These are phyloP conservation scores for Eciton burchellii DNA, from an alignment of 1,140 invertebrate species.

Conservation along the genomic window DNA sequence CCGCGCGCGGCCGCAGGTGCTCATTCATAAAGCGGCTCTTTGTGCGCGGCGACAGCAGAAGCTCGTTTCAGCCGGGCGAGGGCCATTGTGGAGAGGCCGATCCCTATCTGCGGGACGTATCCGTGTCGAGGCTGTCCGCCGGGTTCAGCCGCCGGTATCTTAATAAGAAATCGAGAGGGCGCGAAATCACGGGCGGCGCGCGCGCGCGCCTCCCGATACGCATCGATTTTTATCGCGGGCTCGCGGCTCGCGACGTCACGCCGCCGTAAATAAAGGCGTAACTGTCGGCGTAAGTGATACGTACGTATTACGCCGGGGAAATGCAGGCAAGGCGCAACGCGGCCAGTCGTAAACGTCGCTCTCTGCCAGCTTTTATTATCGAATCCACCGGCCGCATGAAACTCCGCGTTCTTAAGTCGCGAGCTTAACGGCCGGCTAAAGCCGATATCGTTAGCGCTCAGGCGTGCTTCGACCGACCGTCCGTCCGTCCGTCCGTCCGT, in stretches of 20 bases:
- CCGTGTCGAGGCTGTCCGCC: conserved; percentile 67
- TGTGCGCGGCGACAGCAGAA: conserved; percentile 67
- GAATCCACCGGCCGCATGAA: conserved; percentile 43
- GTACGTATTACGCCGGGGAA: conserved; percentile 44
- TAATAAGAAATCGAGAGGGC: conserved; percentile 61
- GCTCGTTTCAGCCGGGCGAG: conserved; percentile 63
- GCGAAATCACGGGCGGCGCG: conserved; percentile 35
- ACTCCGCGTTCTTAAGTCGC: conserved; percentile 42
- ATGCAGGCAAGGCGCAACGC: conserved; percentile 39
- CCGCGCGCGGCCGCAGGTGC: conserved; percentile 51
- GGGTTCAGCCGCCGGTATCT: conserved; percentile 65
- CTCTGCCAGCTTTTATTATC: conserved; percentile 55
- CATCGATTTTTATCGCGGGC: conserved; percentile 56
- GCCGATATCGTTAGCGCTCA: conserved; percentile 48
- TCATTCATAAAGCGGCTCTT: conserved; percentile 70
- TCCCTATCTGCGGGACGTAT: conserved; percentile 69
- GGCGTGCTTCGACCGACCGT: conserved; percentile 21
- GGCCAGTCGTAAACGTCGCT: conserved; percentile 50
- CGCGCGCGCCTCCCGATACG: conserved; percentile 18
- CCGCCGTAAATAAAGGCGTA: conserved; percentile 57
- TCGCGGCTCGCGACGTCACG: conserved; percentile 33
- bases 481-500: background rate
- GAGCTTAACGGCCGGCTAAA: conserved; percentile 53
- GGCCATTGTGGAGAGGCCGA: conserved; percentile 70
- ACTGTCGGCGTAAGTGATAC: conserved; percentile 57